Percentiles rank a stretch among this genome's conserved stretches.
phyloP scores from a whole-genome alignment of 2,888 invertebrate genomes.

The Agonopterix alstromeriana region DNA sequence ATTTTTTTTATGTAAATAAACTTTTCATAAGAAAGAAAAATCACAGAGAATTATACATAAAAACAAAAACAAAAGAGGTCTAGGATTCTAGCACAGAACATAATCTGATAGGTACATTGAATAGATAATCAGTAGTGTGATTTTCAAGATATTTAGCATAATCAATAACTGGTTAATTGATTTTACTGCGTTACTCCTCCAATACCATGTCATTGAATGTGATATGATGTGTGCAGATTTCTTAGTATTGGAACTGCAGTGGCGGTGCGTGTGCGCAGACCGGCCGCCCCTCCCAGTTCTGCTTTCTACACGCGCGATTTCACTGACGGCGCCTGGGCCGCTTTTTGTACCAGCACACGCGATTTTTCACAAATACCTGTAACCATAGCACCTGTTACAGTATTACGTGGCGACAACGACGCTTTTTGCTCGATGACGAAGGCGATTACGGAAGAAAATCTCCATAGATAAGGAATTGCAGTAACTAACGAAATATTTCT shows the following conservation, averaged over 20 bases:
- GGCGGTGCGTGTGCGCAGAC: conserved; percentile 41
- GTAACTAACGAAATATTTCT: no score
- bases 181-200: no score
- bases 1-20: no score
- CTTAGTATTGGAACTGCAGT: conserved; percentile 27
- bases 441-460: conserved; percentile 10
- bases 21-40: no score
- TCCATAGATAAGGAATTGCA: no score
- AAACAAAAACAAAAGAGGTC: no score
- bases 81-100: no score
- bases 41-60: no score
- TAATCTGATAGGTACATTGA: no score
- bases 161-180: no score
- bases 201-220: not conserved
- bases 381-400: conserved; percentile 38
- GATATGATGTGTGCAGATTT: conserved; percentile 9
- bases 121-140: no score
- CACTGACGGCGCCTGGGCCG: conserved; percentile 41
- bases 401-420: conserved; percentile 14
- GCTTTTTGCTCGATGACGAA: conserved; percentile 11
- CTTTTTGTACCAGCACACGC: conserved; percentile 49
- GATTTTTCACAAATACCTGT: conserved; percentile 55
- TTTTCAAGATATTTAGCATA: no score
- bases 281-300: conserved; percentile 61
- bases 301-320: conserved; percentile 76